phyloP scores from a whole-genome alignment of 2,113 vertebrate genomes.

The Psephotus haematonotus region DNA sequence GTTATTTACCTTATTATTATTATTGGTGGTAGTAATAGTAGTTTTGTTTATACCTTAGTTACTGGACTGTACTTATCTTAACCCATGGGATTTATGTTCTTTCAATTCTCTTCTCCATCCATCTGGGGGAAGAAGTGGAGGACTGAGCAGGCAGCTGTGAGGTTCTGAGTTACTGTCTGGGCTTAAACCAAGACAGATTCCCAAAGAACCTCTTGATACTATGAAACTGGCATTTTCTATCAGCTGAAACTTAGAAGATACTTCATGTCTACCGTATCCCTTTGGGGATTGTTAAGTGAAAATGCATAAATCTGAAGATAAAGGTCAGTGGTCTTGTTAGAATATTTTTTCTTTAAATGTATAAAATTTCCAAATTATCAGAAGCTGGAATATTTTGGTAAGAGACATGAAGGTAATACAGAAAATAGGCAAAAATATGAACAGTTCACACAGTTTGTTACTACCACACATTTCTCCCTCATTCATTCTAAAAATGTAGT shows the following conservation, averaged over 20 bases:
- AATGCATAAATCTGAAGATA: background rate
- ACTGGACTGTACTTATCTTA: background rate
- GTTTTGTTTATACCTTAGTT: background rate
- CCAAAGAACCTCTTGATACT: background rate
- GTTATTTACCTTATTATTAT: background rate
- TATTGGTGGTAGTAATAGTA: background rate
- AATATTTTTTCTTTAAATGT: background rate
- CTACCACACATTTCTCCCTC: background rate
- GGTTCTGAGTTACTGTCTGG: background rate
- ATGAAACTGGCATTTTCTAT: background rate
- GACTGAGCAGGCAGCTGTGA: background rate
- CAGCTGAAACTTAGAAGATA: background rate
- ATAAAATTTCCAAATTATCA: background rate
- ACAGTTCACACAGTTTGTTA: background rate
- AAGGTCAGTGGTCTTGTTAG: background rate
- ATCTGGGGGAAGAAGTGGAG: background rate
- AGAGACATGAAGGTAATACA: background rate
- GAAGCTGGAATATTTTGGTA: background rate
- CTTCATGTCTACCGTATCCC: background rate
- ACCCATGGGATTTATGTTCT: background rate
- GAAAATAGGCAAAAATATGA: background rate
- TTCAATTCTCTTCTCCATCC: background rate
- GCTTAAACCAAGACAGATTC: background rate
- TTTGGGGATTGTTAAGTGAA: background rate
- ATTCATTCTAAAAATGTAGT: background rate